Base-by-base conservation (phyloP, 2,797 vertebrate species). In the Fundulus diaphanus region DNA sequence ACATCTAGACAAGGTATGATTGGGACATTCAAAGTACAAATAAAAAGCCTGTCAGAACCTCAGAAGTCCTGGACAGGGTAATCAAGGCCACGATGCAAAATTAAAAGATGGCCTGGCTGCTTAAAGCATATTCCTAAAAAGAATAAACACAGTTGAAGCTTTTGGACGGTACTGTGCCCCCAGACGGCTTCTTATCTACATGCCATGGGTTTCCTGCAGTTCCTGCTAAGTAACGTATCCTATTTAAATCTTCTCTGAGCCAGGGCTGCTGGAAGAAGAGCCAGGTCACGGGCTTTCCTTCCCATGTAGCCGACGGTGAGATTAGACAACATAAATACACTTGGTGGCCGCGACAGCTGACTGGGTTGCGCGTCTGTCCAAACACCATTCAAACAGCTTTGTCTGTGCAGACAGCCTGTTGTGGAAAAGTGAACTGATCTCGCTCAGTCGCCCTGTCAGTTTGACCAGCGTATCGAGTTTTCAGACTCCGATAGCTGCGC, bases 271-370 rank as follows among this genome's bases (percentile, higher is more conserved):
- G 78, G 83, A 91, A 83, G 86, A 87, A 76, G 83, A 87, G 83
- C 68, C 81, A 35, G 63, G 78, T 75, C 67, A 56, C 12, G 29
- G 76, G 78, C 82, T 85, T 83, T 72, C 68, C 48, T 70, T 89
- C 88, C 85, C 90, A 79, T 88, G 83, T 71, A 82, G 87, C 90
- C 90, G 90, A 88, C 82, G 69, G 88, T 27, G 72, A 91, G 91
- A 94, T 92, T 92, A 92, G 82, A 76, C 87, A 84, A 92, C 85
- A 86, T 89, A 92, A 93, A 93, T 92, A 91, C 81, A 79, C 89
- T 84, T 80, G 88, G 84, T 91, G 82, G 86, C 79, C 77, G 78
- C 46, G 49, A 81, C 81, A 72, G 72, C 76, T 75, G 11, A 72
- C 74, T 76, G 84, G 20, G 59, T 63, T 68, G 31, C 68, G 27